Evolutionary conservation across 2,797 vertebrate genomes (phyloP).

Genomic region (Tapera naevia): DNA sequence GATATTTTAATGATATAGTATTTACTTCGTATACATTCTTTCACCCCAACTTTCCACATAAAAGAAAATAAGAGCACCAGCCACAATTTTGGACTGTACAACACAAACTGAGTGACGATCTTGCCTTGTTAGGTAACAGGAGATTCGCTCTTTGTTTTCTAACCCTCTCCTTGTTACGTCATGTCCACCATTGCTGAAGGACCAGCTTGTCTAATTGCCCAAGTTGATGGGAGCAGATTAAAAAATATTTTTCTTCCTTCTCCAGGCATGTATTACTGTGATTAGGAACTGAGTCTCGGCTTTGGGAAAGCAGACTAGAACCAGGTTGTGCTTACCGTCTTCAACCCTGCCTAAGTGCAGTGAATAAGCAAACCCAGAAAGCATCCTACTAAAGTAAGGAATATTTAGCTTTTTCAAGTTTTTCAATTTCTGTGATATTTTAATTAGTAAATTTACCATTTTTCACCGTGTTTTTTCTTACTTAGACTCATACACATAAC

Average conservation of each 20-base stretch:
- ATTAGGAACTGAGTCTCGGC: background rate
- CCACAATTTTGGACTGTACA: background rate
- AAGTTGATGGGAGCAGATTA: background rate
- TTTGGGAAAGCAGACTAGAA: background rate
- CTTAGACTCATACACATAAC: background rate
- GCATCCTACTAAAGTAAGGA: background rate
- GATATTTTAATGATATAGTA: background rate
- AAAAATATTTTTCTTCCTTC: background rate
- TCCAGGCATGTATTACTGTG: rapidly evolving
- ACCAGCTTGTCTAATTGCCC: background rate
- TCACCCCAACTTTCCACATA: background rate
- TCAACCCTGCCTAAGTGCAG: background rate
- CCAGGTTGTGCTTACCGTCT: background rate
- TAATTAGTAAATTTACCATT: background rate
- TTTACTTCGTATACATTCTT: background rate
- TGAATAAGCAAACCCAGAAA: background rate
- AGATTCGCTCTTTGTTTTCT: background rate
- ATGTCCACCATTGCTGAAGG: background rate
- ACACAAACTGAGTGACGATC: background rate
- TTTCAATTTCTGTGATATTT: background rate
- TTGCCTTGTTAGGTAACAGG: background rate
- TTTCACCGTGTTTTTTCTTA: background rate
- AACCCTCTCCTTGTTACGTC: background rate
- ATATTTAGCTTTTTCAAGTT: background rate
- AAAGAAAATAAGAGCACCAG: background rate